phyloP scores from a whole-genome alignment of 2,113 vertebrate species.

The Nanorana parkeri region DNA sequence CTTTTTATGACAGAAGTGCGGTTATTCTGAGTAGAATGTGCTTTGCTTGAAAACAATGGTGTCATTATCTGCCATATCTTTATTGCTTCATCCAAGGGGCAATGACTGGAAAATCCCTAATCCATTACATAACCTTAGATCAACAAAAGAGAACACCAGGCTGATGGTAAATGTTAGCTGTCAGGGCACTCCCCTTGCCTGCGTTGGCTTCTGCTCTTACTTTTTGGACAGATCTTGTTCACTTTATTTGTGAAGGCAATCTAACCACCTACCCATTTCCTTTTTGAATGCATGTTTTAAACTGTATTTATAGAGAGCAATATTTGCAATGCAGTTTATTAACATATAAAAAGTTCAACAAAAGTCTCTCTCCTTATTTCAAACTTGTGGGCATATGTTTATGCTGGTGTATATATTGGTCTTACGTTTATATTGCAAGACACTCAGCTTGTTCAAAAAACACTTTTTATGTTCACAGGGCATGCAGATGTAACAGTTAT shows the following conservation, averaged over 20 bases:
- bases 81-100: constrained; percentile 51
- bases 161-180: constrained; percentile 40
- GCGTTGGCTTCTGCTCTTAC: constrained; percentile 20
- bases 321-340: no score
- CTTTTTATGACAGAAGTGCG: constrained; percentile 15
- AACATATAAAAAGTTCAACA: no score
- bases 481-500: no score
- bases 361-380: no score
- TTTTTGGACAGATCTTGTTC: constrained; percentile 6
- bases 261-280: neutral
- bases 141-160: constrained; percentile 24
- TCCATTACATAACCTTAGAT: constrained; percentile 45
- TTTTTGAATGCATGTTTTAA: no score
- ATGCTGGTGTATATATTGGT: no score
- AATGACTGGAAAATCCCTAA: constrained; percentile 55
- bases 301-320: no score
- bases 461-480: no score
- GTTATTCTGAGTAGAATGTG: constrained; percentile 19
- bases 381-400: no score
- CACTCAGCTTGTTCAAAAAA: no score
- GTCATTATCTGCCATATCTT: constrained; percentile 38
- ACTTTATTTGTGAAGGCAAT: constrained; percentile 3
- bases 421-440: no score
- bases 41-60: constrained; percentile 45
- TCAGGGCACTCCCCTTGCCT: constrained; percentile 17